Evolutionary conservation across 2,113 vertebrate genomes (phyloP).

Genomic region (Hylia prasina): DNA sequence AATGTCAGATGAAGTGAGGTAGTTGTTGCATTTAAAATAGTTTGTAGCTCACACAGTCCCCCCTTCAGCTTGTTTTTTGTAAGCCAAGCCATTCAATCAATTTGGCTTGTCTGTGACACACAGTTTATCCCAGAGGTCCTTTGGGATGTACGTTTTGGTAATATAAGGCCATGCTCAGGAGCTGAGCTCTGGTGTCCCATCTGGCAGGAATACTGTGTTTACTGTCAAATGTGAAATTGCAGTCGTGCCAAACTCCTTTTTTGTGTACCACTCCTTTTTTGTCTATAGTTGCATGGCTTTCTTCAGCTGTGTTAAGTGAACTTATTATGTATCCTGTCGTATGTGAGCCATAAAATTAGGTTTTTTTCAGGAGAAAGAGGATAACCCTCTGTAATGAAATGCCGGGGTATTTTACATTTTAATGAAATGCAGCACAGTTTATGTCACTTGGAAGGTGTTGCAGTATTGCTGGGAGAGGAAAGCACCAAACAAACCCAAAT

Average conservation of each 20-base stretch:
- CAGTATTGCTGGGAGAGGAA: not conserved
- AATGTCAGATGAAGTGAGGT: not conserved
- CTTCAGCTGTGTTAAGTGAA: not conserved
- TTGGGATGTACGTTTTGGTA: not conserved
- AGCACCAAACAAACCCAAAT: not conserved
- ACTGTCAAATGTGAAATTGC: not conserved
- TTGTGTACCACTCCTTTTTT: not conserved
- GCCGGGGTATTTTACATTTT: not conserved
- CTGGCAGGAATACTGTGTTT: conserved; percentile 2
- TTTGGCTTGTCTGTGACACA: not conserved
- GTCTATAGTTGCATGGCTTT: not conserved
- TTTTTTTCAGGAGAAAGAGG: not conserved
- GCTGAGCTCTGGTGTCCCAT: not conserved
- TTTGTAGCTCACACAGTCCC: not conserved
- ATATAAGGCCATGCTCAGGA: not conserved
- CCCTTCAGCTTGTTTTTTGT: not conserved
- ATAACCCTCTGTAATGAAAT: not conserved
- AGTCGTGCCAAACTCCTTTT: not conserved
- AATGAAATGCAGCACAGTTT: not conserved
- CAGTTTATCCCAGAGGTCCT: not conserved
- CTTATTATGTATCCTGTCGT: not conserved
- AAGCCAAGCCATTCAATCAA: not conserved
- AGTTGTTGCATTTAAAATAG: not conserved
- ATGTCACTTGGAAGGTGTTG: not conserved
- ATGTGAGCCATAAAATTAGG: not conserved